phyloP scores from a whole-genome alignment of 2,797 vertebrate species.

The Darevskia nairensis region DNA sequence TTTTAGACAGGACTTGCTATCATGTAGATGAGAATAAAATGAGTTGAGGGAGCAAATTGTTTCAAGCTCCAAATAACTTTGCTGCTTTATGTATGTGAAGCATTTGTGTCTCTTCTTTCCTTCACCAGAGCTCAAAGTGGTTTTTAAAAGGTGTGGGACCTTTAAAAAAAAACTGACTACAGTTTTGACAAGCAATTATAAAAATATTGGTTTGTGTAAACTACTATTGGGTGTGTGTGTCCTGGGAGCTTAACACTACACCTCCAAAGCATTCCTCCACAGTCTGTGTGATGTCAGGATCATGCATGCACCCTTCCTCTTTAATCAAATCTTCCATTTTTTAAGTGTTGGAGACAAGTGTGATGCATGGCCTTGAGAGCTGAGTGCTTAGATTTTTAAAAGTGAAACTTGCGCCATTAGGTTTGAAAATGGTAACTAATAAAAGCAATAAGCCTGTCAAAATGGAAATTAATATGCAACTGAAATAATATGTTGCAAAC shows the following conservation, averaged over 20 bases:
- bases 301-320: not conserved
- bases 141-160: too few relatives aligned
- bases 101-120: too few relatives aligned
- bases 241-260: not conserved
- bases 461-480: not conserved
- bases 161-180: too few relatives aligned
- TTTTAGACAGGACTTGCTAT: too few relatives aligned
- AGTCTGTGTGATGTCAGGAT: too few relatives aligned
- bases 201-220: not conserved
- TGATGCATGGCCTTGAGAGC: not conserved
- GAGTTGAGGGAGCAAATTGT: too few relatives aligned
- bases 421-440: not conserved
- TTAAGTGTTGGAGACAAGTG: not conserved
- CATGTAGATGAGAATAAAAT: too few relatives aligned
- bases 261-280: not conserved
- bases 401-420: not conserved
- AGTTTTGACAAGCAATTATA: too few relatives aligned
- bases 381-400: not conserved
- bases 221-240: not conserved
- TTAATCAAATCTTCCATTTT: not conserved
- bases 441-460: not conserved
- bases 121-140: too few relatives aligned
- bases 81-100: too few relatives aligned
- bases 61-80: too few relatives aligned
- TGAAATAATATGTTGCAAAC: not conserved